These are phyloP conservation scores for Synchiropus splendidus DNA, from an alignment of 2,113 vertebrate genomes.

Conservation along the genomic window DNA sequence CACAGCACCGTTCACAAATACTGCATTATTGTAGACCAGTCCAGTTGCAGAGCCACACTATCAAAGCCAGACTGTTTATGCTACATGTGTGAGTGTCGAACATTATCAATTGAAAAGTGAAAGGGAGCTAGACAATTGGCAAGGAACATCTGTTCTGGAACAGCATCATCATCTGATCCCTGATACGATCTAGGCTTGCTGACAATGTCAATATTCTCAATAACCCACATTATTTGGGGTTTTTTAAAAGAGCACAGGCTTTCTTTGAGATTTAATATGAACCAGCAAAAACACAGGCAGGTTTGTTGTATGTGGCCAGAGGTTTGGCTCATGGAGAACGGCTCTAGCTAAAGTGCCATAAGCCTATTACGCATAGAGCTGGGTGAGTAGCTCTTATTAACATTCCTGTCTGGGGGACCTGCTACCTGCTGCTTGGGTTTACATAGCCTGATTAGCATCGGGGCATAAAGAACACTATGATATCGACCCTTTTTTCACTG, in stretches of 20 bases:
- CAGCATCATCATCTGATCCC: constrained; percentile 13
- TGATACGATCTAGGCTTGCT: too few species aligned
- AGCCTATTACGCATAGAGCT: constrained; percentile 52
- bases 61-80: constrained; percentile 25
- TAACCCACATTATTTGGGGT: too few species aligned
- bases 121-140: too few species aligned
- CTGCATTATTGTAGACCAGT: too few species aligned
- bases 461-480: neutral
- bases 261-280: constrained; percentile 17
- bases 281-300: constrained; percentile 27
- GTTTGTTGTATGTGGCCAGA: constrained; percentile 20
- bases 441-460: constrained; percentile 37
- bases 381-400: constrained; percentile 52
- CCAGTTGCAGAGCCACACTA: too few species aligned
- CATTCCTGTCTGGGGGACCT: constrained; percentile 60
- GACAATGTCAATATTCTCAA: too few species aligned
- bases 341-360: constrained; percentile 33
- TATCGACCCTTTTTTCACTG: neutral
- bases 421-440: constrained; percentile 39
- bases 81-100: constrained; percentile 42
- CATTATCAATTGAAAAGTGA: constrained; percentile 24
- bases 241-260: too few species aligned
- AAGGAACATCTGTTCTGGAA: constrained; percentile 45
- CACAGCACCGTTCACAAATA: too few species aligned
- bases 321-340: constrained; percentile 18